Base-by-base conservation (phyloP, 2,888 invertebrate genomes). In the Camptogramma bilineatum region DNA sequence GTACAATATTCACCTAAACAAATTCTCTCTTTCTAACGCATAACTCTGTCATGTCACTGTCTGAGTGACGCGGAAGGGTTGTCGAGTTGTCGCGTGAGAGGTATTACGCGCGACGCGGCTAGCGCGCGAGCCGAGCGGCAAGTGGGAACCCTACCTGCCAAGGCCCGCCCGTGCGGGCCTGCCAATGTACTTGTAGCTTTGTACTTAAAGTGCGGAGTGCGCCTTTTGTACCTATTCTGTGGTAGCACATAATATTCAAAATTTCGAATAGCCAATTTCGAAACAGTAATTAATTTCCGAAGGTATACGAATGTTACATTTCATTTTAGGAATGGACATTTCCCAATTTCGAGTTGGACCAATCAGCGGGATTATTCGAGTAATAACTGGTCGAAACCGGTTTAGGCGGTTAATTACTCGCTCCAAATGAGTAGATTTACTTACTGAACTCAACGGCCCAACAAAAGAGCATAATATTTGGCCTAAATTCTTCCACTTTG, bases 361-460 rank as follows among this genome's bases (percentile, higher is more conserved):
- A 69, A 69, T 69, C 71, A 59, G 67, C 66, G 69, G 64, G 69
- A 71, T 76, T 69, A 74, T 69, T 66, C 67, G 57, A 39, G 57
- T 67, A 69, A 76, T 73, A 67, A 69, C 70, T 58, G 69, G 71
- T 56, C 62, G 69, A 66, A 72, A 66, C 62, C 63, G 59, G 62
- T 62, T 52, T 52, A 62, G 54, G 59, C 64, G 56, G 68, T 68
- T 70, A 51, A 62, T 68, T 51, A 59, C 42, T 28, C 31, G 51
- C 21, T 50, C 21, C 16, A 46, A 59, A 54, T 47, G 21, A 56
- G 61, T 19, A 19, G 42, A 51, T 39, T 63, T 66, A 67, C 62
- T 56, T 61, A 66, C 34, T 39, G 21, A 51, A 50, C 34, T 61
- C 48, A 54, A 53, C 52, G 42, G 63, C 24, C 34, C 19, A 52